phyloP scores from a whole-genome alignment of 2,797 vertebrate genomes.

The Uromys caudimaculatus region DNA sequence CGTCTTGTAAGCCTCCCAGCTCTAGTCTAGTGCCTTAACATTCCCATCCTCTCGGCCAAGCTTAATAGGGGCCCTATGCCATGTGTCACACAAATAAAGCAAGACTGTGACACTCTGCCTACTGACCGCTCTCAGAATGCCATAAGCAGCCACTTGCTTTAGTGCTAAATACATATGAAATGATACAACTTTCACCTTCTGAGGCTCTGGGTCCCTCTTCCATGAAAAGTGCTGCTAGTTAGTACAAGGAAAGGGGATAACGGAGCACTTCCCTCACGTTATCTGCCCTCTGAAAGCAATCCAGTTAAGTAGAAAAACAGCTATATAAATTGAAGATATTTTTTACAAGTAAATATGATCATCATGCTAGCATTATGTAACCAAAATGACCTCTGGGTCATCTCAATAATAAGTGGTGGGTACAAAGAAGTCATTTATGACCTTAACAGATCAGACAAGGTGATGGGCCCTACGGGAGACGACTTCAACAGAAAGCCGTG shows the following conservation, averaged over 20 bases:
- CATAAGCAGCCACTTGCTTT: conserved; percentile 65
- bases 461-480: conserved; percentile 46
- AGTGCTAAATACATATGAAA: conserved; percentile 62
- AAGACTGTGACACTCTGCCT: conserved; percentile 23
- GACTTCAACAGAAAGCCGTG: conserved; percentile 37
- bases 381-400: conserved; percentile 64
- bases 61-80: conserved; percentile 22
- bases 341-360: conserved; percentile 55
- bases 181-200: conserved; percentile 58
- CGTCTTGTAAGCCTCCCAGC: conserved; percentile 34
- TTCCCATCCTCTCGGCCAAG: not conserved
- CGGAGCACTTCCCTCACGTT: conserved; percentile 8
- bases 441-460: conserved; percentile 52
- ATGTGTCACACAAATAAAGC: conserved; percentile 29
- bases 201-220: conserved; percentile 41
- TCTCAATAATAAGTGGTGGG: conserved; percentile 57
- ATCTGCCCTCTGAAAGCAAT: conserved; percentile 74
- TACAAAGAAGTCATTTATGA: conserved; percentile 40
- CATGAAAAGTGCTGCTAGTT: conserved; percentile 63
- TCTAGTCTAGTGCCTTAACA: not conserved
- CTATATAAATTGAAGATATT: conserved; percentile 64
- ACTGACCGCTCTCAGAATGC: conserved; percentile 58
- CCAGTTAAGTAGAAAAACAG: conserved; percentile 67
- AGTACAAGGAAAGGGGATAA: conserved; percentile 59
- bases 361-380: conserved; percentile 62